Evolutionary conservation across 2,113 vertebrate genomes (phyloP), one percentile per base, ranked within the genome.

Genomic region (Archilochus colubris): DNA sequence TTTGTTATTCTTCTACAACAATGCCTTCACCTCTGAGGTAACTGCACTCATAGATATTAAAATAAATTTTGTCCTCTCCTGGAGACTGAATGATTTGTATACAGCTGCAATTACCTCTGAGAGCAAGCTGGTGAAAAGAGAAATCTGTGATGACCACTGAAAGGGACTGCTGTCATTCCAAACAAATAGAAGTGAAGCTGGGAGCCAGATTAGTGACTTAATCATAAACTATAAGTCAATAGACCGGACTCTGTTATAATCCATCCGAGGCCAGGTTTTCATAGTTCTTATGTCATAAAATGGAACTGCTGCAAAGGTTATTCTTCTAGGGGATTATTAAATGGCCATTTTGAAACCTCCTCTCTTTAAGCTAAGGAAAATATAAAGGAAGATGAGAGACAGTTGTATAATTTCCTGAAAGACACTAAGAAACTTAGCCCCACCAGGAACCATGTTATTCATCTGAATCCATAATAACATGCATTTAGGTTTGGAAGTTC

Each of bases 121-220:
- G 73, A 68, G 94, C 95, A 95, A 94, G 82, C 91, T 91, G 63
- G 73, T 89, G 88, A 89, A 96, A 95, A 91, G 64, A 88, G 82
- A 83, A 93, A 88, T 78, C 91, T 89, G 57, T 80, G 90, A 83
- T 72, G 82, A 91, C 81, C 89, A 86, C 72, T 97, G 94, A 95
- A 93, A 97, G 48, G 70, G 46, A 91, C 75, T 95, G 75, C 93
- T 91, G 84, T 95, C 95, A 95, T 62, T 80, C 82, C 75, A 90
- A 96, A 96, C 79, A 96, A 97, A 97, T 78, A 89, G 88, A 93
- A 92, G 88, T 92, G 86, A 97, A 94, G 85, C 91, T 95, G 88
- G 89, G 89, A 96, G 94, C 91, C 93, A 96, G 93, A 87, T 95
- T 88, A 95, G 93, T 72, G 91, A 94, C 88, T 94, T 94, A 94